These are phyloP conservation scores for Phrynocephalus forsythii DNA, from an alignment of 2,797 vertebrate species.

Conservation along the genomic window DNA sequence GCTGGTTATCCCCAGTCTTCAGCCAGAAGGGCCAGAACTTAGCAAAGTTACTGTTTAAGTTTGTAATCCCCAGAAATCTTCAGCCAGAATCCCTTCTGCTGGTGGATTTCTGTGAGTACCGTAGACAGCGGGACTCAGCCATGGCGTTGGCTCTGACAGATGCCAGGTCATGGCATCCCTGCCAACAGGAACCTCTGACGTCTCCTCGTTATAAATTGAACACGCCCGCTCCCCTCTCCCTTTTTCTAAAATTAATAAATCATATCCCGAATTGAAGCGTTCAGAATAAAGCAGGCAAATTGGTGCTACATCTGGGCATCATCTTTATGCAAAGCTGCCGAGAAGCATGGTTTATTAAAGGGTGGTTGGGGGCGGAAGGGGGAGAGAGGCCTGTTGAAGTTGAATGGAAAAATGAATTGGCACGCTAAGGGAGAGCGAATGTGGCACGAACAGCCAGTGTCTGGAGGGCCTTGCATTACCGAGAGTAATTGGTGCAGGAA, in stretches of 20 bases:
- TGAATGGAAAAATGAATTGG: constrained; percentile 57
- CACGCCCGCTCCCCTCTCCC: not conserved
- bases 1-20: too few relatives aligned
- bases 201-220: not conserved
- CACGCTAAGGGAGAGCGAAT: not conserved
- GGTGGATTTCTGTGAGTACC: too few relatives aligned
- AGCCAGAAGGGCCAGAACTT: too few relatives aligned
- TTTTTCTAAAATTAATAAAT: not conserved
- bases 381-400: not conserved
- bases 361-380: too few relatives aligned
- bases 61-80: too few relatives aligned
- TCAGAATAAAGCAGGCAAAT: too few relatives aligned
- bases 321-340: not conserved
- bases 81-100: too few relatives aligned
- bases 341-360: not conserved
- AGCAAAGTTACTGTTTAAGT: too few relatives aligned
- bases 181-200: not conserved
- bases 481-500: constrained; percentile 12
- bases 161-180: not conserved
- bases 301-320: too few relatives aligned
- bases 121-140: too few relatives aligned
- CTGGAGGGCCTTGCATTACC: not conserved
- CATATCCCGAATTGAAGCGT: not conserved
- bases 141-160: not conserved
- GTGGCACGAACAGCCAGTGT: not conserved